Evolutionary conservation across 2,113 vertebrate genomes (phyloP), one percentile per base, ranked within the genome.

Genomic region (Sciurus niger): DNA sequence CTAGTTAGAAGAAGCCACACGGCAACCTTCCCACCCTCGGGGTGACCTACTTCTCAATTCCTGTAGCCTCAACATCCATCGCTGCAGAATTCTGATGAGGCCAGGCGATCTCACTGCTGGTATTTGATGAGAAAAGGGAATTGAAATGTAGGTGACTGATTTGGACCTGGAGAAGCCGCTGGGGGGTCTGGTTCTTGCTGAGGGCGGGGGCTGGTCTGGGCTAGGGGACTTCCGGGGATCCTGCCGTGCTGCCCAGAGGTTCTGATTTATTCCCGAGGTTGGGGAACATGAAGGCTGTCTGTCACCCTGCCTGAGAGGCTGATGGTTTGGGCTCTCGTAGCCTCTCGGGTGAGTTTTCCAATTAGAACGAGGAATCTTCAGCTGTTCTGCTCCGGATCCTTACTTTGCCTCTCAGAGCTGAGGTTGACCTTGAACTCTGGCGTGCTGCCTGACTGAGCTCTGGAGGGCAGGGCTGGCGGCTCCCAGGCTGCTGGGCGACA

Each of bases 1-100:
- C 96, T 37, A 46, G 96, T 89, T 94, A 95, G 84, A 58, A 8
- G 76, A 96, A 96, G 91, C 96, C 96, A 84, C 97, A 95, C 5
- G 0, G 82, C 72, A 8, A 12, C 85, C 96, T 84, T 95, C 93
- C 95, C 28, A 2, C 84, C 92, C 48, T 4, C 0, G 1, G 82
- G 92, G 90, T 83, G 96, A 96, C 97, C 97, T 96, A 77, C 53
- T 97, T 97, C 96, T 96, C 83, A 77, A 70, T 95, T 87, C 93
- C 95, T 80, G 91, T 46, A 4, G 93, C 58, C 91, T 82, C 74
- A 0, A 4, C 74, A 0, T n/a, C 90, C 89, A 48, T 17, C 0
- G 12, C 84, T 6, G 63, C 58, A 60, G 80, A 72, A 76, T 78
- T 84, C 93, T 60, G 84, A 84, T 3, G 84, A 77, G 80, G 82